Base-by-base conservation (phyloP, 1,140 invertebrate genomes). In the Drosophila seguyi region DNA sequence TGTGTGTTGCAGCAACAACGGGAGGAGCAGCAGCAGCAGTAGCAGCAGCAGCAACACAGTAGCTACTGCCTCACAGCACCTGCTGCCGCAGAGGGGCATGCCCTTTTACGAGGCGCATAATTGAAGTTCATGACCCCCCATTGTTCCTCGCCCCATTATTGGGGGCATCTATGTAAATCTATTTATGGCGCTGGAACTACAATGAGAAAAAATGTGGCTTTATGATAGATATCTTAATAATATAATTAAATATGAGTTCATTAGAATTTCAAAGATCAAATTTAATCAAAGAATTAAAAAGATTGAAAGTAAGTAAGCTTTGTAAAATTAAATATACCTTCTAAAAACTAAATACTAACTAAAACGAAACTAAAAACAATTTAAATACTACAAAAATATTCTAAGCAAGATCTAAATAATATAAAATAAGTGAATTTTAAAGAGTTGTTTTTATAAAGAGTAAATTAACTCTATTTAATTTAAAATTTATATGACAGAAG, bases 121-220 rank as follows among this genome's bases (percentile, higher is more conserved):
- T 88, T 88, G 84, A 80, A 88, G 84, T 90, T 88, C 84, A 88
- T 85, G 84, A 90, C 85, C 81, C 84, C 75, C 82, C 69, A 55
- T 55, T 55, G 52, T 63, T 60, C 44, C 60, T 77, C 56, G 56
- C 66, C 75, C 61, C 52, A 39, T 20, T 41, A 44, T 76, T 63
- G 53, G 36, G 38, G 47, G 56, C 47, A 44, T 47, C 79, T 72
- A 60, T 66, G 38, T 78, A 48, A 44, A 44, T 44, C 79, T 72
- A 73, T 66, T 47, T 78, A 48, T 44, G 72, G 39, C 36, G 14
- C 18, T 45, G 56, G 29, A 42, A 52, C 42, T 45, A 50, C 52
- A 57, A 13, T 36, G 39, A 22, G 34, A 38, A n/a, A 55, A 38
- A 36, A 14, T 10, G 0, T 0, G 14, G 0, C 4, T 6, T 11